phyloP scores from a whole-genome alignment of 2,797 vertebrate genomes.

The Sebastes nivosus region DNA sequence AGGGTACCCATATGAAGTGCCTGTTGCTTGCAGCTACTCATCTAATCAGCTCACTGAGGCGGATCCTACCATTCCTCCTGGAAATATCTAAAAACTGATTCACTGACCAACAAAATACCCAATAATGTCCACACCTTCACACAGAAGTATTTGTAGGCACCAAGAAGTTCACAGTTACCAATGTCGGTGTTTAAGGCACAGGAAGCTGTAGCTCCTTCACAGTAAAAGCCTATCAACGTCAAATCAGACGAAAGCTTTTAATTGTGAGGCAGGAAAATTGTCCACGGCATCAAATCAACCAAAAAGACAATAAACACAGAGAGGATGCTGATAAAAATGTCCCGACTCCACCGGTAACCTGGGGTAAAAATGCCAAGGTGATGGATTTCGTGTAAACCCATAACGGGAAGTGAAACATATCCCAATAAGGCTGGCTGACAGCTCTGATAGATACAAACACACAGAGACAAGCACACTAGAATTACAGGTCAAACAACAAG shows the following conservation, averaged over 20 bases:
- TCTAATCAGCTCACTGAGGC: neutral
- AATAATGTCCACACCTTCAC: neutral
- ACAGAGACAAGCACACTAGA: neutral
- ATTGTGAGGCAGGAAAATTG: neutral
- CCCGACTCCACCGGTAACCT: neutral
- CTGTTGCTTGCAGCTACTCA: too few relatives aligned
- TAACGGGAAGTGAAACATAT: neutral
- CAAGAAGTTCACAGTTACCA: neutral
- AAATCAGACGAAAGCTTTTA: neutral
- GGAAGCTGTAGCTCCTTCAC: neutral
- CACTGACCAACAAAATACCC: neutral
- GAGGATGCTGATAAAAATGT: neutral
- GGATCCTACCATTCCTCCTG: neutral
- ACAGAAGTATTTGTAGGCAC: neutral
- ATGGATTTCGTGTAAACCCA: constrained; percentile 2
- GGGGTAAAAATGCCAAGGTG: neutral
- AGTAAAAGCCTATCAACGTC: neutral
- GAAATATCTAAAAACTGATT: neutral
- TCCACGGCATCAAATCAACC: neutral
- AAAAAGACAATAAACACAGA: neutral
- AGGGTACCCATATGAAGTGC: too few relatives aligned
- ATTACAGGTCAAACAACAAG: constrained; percentile 21
- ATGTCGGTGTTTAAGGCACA: neutral
- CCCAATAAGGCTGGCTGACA: neutral
- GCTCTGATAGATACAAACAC: neutral